Conservation (phyloP, 1,140 invertebrate genomes). For the Odontomachus brunneus region DNA sequence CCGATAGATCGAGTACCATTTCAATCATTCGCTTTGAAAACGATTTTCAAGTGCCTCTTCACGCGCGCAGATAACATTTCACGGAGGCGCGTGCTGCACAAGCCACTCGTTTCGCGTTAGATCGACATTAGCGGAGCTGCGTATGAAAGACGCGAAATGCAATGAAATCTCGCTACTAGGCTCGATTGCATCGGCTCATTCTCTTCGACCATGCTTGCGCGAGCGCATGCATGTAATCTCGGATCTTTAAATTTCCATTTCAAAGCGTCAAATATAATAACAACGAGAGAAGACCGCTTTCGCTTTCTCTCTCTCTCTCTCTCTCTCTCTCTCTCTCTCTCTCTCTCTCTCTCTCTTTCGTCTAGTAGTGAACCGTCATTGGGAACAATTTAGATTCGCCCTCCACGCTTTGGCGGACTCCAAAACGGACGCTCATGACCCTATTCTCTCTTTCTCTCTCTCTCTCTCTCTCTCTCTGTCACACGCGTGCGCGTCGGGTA, state of each 20-base stretch:
- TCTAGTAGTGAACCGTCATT: too few species aligned
- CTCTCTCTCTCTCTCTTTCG: too few species aligned
- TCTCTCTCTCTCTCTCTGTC: background rate
- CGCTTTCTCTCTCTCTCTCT: too few species aligned
- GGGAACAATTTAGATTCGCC: too few species aligned
- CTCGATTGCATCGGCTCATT: slow-evolving; percentile 13
- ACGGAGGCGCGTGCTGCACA: slow-evolving; percentile 65
- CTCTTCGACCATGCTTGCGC: background rate
- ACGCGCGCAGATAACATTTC: slow-evolving; percentile 70
- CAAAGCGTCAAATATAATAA: background rate
- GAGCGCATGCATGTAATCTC: background rate
- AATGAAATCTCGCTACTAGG: slow-evolving; percentile 32
- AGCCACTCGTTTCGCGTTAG: background rate
- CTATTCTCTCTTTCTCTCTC: too few species aligned
- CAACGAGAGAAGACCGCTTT: too few species aligned
- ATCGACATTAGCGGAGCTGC: slow-evolving; percentile 24
- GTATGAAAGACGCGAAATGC: slow-evolving; percentile 22
- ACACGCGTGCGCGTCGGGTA: background rate
- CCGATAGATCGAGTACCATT: slow-evolving; percentile 66
- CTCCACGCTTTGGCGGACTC: too few species aligned
- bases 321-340: too few species aligned
- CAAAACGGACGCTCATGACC: too few species aligned
- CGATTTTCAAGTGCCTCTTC: slow-evolving; percentile 72
- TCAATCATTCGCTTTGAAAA: slow-evolving; percentile 72
- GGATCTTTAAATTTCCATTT: slow-evolving; percentile 28